These are phyloP conservation scores for Dicyrtoma fusca DNA, from an alignment of 2,888 invertebrate species.

Conservation along the genomic window DNA sequence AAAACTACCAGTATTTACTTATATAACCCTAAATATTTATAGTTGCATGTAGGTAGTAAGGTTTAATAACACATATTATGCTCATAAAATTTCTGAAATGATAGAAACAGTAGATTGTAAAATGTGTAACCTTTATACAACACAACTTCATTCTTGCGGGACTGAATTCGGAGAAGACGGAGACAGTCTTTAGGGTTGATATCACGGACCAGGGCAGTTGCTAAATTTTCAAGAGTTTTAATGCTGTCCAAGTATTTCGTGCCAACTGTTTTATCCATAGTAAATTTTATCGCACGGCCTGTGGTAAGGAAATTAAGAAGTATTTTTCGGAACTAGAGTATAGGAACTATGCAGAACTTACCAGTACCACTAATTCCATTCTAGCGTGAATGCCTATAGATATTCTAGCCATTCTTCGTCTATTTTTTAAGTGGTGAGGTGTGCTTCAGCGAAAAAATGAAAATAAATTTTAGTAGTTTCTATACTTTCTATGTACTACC, in stretches of 20 bases:
- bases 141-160: slow-evolving; percentile 23
- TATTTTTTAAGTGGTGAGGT: too few species aligned
- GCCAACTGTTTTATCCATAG: slow-evolving; percentile 24
- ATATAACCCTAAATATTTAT: too few species aligned
- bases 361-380: too few species aligned
- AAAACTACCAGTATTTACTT: too few species aligned
- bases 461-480: neutral
- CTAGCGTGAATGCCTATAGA: too few species aligned
- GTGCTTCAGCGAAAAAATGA: too few species aligned
- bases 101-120: neutral
- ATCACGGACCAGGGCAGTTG: slow-evolving; percentile 21
- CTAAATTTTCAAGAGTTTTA: slow-evolving; percentile 7
- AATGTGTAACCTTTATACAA: slow-evolving; percentile 15
- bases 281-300: slow-evolving; percentile 21
- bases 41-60: neutral
- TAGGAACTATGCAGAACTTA: too few species aligned
- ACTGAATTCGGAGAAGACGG: slow-evolving; percentile 25
- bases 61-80: too few species aligned
- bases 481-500: slow-evolving; percentile 1
- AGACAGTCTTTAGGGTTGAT: slow-evolving; percentile 21
- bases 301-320: too few species aligned
- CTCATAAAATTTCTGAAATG: too few species aligned
- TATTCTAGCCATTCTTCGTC: too few species aligned
- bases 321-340: too few species aligned
- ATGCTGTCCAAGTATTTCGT: slow-evolving; percentile 10